Conservation (phyloP, 2,113 vertebrate species). For the Amia ocellicauda region DNA sequence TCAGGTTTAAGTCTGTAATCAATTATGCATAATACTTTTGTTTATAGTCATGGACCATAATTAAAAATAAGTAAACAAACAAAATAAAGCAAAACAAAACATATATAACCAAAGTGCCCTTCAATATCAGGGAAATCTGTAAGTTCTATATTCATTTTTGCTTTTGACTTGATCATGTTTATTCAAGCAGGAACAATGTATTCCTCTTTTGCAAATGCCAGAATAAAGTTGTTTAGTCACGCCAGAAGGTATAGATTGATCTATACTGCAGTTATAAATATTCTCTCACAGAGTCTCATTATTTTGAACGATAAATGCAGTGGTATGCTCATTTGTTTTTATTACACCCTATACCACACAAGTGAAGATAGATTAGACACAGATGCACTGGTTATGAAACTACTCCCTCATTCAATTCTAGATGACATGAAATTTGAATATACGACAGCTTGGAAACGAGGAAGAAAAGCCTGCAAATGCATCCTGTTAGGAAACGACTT, state of each 20-base stretch:
- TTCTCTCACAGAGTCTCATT: conserved; percentile 8
- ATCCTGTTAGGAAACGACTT: background rate
- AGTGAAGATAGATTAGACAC: conserved; percentile 52
- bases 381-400: conserved; percentile 32
- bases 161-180: no score
- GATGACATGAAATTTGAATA: conserved; percentile 3
- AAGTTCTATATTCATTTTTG: no score
- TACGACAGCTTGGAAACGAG: background rate
- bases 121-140: no score
- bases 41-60: no score
- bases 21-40: no score
- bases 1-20: no score
- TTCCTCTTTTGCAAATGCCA: no score
- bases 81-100: no score
- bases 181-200: no score
- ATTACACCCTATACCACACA: conserved; percentile 49
- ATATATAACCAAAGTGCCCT: no score
- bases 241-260: conserved; percentile 29
- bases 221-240: no score
- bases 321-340: conserved; percentile 47
- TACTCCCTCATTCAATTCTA: conserved; percentile 14
- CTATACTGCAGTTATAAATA: conserved; percentile 20
- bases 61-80: no score
- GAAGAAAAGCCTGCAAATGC: background rate
- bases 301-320: conserved; percentile 5